Evolutionary conservation across 2,113 vertebrate species (phyloP).

Genomic region (Plotosus lineatus): DNA sequence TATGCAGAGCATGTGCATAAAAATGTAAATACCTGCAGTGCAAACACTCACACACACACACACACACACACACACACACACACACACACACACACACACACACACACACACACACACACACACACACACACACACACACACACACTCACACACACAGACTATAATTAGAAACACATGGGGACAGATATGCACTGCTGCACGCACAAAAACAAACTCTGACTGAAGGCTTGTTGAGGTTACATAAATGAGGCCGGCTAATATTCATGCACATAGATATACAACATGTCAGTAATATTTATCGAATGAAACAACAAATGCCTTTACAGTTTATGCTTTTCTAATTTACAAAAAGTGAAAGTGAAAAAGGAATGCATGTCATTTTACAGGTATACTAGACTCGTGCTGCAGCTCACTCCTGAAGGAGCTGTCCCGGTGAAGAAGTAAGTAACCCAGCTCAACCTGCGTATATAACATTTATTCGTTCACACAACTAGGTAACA

Average conservation of each 20-base stretch:
- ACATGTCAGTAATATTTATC: conserved; percentile 24
- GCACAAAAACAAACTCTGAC: conserved; percentile 11
- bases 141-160: not conserved
- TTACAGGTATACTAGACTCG: conserved; percentile 88
- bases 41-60: not conserved
- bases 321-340: not conserved
- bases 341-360: not conserved
- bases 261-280: conserved; percentile 29
- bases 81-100: not conserved
- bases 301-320: conserved; percentile 12
- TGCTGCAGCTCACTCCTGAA: conserved; percentile 92
- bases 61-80: not conserved
- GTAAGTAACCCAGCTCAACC: conserved; percentile 73
- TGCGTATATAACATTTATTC: not conserved
- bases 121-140: conserved; percentile 10
- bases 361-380: conserved; percentile 24
- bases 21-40: conserved; percentile 42
- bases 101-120: not conserved
- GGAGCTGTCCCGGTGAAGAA: conserved; percentile 94
- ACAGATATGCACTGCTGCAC: conserved; percentile 30
- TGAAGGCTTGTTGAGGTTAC: conserved; percentile 39
- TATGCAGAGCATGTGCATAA: conserved; percentile 48
- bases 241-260: conserved; percentile 31
- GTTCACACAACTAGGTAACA: not conserved
- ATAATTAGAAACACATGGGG: conserved; percentile 22